phyloP scores from a whole-genome alignment of 2,797 vertebrate genomes.

The Todus mexicanus region DNA sequence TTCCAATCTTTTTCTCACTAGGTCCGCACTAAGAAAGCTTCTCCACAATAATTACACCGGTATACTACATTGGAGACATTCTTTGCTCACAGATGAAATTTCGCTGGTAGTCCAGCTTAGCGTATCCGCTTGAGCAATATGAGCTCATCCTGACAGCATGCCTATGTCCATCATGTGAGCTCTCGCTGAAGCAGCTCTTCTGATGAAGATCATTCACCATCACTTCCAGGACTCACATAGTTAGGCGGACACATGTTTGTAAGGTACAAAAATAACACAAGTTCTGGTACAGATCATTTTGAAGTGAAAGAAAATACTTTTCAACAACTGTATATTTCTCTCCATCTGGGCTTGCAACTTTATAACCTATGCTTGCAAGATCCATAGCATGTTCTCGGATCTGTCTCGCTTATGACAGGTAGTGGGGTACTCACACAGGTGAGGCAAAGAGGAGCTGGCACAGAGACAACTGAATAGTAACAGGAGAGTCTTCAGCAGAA shows the following conservation, averaged over 20 bases:
- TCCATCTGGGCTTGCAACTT: neutral
- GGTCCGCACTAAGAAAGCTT: neutral
- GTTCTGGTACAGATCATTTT: neutral
- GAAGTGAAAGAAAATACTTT: conserved; percentile 16
- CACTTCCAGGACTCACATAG: neutral
- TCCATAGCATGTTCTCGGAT: neutral
- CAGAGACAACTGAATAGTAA: neutral
- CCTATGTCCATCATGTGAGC: neutral
- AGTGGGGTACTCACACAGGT: neutral
- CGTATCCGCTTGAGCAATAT: neutral
- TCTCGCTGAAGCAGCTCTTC: neutral
- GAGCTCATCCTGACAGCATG: neutral
- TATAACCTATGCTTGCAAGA: neutral
- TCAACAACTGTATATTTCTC: neutral
- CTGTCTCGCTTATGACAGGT: neutral
- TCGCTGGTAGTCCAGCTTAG: neutral
- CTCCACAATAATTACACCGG: neutral
- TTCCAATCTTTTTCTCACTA: neutral
- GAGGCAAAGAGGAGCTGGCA: neutral
- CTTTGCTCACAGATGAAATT: neutral
- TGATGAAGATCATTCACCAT: neutral
- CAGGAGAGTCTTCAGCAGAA: neutral
- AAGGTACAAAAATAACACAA: neutral
- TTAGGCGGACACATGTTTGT: neutral
- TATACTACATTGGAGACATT: neutral